Base-by-base conservation (phyloP, 2,888 invertebrate species). In the Phorcus lineatus region DNA sequence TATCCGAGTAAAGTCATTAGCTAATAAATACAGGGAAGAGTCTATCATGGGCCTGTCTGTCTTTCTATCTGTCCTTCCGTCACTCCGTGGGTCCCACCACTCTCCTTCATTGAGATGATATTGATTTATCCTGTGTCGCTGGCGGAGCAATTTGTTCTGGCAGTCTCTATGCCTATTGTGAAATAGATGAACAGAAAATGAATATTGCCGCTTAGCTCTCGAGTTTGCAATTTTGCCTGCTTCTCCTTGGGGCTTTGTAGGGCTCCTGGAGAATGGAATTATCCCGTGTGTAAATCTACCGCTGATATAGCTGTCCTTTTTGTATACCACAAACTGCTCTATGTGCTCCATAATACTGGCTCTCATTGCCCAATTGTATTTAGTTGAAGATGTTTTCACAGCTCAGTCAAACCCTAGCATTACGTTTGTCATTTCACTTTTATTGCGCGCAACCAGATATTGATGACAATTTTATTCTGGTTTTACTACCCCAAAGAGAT, bases 151-250 rank as follows among this genome's bases (percentile, higher is more conserved):
- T 62, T 62, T 62, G 62, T 62, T 62, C 28, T 62, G 28, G 13
- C 62, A 28, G 62, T 62, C 62, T 28, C 13, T 28, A 17, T 24
- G 28, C 24, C 28, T 28, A 62, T 62, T 62, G 62, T 62, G 62
- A 28, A 24, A 22, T 24, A 62, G 62, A 62, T 24, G 62, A 62
- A 62, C 47, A 47, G 62, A 24, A 62, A 62, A 62, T 62, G 62
- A 62, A 62, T 62, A 62, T 62, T 62, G 62, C 62, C 62, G 62
- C 62, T 62, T 62, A 62, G 62, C 62, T 62, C 62, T 62, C 62
- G 62, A 62, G 62, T 62, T 62, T 62, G 62, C 62, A 62, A 62
- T 62, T 62, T 62, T 62, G 28, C 62, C 11, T 16, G 62, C 47
- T 13, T 62, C 62, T 62, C 62, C 62, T 62, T 24, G 24, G 62